These are phyloP conservation scores for Scaptomyza cyrtandrae DNA, from an alignment of 2,888 invertebrate genomes.

Conservation along the genomic window DNA sequence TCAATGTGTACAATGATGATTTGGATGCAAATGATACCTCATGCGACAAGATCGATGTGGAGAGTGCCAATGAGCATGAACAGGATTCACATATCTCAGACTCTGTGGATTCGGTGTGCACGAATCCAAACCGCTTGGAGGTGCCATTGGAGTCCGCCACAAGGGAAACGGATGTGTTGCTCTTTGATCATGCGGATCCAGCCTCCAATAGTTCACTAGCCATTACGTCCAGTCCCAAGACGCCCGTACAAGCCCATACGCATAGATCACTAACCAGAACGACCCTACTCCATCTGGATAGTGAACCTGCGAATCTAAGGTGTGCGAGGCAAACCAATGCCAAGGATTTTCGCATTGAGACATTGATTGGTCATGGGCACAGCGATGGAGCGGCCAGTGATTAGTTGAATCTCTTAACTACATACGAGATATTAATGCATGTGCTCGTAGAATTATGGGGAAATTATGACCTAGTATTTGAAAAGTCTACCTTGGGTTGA, in stretches of 20 bases:
- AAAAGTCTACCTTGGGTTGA: not conserved
- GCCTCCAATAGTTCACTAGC: slow-evolving; percentile 74
- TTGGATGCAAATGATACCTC: slow-evolving; percentile 79
- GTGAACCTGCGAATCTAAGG: slow-evolving; percentile 70
- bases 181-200: slow-evolving; percentile 79
- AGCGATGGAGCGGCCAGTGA: slow-evolving; percentile 77
- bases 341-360: slow-evolving; percentile 85
- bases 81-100: slow-evolving; percentile 84
- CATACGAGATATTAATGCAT: not conserved
- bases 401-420: slow-evolving; percentile 33
- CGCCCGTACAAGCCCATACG: slow-evolving; percentile 42
- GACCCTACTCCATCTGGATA: slow-evolving; percentile 63
- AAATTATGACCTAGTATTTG: not conserved
- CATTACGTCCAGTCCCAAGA: slow-evolving; percentile 75
- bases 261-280: slow-evolving; percentile 40
- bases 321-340: slow-evolving; percentile 79
- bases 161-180: slow-evolving; percentile 49
- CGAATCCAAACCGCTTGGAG: slow-evolving; percentile 74
- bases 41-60: slow-evolving; percentile 84
- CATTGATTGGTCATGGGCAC: slow-evolving; percentile 81
- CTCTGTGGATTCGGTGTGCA: slow-evolving; percentile 82
- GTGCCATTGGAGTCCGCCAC: slow-evolving; percentile 54
- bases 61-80: slow-evolving; percentile 83
- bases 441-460: not conserved
- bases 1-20: slow-evolving; percentile 71